phyloP scores from a whole-genome alignment of 2,797 vertebrate genomes.

The Cossypha heuglini region DNA sequence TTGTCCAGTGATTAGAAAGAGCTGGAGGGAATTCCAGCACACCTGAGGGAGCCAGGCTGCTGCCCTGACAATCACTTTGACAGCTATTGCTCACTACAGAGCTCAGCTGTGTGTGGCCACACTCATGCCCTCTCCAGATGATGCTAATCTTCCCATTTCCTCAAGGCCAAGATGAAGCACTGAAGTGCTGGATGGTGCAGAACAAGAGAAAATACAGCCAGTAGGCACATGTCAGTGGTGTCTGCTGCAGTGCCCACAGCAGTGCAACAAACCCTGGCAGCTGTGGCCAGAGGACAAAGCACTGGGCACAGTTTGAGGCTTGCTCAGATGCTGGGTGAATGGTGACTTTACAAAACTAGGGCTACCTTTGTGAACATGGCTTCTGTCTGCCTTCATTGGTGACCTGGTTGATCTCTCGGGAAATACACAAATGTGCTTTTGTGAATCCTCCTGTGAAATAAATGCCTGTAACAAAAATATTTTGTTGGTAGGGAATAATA shows the following conservation, averaged over 20 bases:
- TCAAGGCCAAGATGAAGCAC: neutral
- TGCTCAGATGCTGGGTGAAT: neutral
- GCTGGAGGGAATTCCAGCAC: neutral
- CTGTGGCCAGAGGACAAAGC: neutral
- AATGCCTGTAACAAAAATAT: neutral
- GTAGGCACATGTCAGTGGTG: neutral
- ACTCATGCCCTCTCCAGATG: neutral
- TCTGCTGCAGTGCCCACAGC: rapidly evolving
- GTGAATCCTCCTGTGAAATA: neutral
- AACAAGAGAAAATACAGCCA: neutral
- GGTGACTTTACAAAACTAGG: neutral
- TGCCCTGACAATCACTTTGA: neutral
- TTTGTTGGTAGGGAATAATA: neutral
- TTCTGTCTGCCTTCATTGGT: neutral
- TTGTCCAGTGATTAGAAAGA: neutral
- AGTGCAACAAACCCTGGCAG: neutral
- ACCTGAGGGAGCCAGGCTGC: neutral
- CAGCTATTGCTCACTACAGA: rapidly evolving
- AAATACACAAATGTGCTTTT: neutral
- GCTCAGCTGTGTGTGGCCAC: neutral
- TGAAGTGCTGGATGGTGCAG: neutral
- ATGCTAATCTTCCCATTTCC: neutral
- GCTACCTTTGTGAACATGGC: neutral
- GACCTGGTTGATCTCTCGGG: neutral
- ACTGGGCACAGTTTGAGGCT: neutral